phyloP scores from a whole-genome alignment of 2,888 invertebrate genomes.

The Cheilosia soror region DNA sequence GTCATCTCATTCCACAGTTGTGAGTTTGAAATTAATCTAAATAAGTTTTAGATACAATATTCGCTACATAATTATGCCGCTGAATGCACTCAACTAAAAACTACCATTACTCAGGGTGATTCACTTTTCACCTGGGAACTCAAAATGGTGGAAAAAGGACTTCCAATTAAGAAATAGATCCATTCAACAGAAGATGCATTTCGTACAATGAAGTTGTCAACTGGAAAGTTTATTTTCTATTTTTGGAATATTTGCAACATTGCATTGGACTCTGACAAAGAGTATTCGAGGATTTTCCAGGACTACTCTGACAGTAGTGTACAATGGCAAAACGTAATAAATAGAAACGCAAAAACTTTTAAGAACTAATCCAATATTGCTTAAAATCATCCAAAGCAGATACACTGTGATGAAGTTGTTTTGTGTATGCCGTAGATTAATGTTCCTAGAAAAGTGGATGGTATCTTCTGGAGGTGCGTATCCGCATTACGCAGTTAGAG shows the following conservation, averaged over 20 bases:
- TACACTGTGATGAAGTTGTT: too few relatives aligned
- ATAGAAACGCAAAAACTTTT: background rate
- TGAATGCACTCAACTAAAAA: background rate
- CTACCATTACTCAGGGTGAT: background rate
- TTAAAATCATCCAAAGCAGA: too few relatives aligned
- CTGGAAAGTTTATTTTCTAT: conserved; percentile 15
- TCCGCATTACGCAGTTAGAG: too few relatives aligned
- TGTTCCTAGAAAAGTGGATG: too few relatives aligned
- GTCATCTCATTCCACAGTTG: too few relatives aligned
- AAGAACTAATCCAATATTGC: background rate
- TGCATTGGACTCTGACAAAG: background rate
- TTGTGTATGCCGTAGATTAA: too few relatives aligned
- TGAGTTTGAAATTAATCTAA: background rate
- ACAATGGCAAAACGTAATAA: background rate
- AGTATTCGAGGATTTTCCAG: background rate
- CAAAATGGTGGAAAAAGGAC: conserved; percentile 4
- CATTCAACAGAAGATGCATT: conserved; percentile 5
- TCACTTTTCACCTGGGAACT: background rate
- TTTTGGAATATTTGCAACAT: background rate
- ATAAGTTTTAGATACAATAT: background rate
- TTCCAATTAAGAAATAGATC: conserved; percentile 5
- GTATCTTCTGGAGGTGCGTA: too few relatives aligned
- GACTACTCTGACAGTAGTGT: background rate
- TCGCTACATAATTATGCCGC: background rate
- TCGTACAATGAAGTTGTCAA: conserved; percentile 20